Base-by-base conservation (phyloP, 2,888 invertebrate genomes). In the Baronia brevicornis region DNA sequence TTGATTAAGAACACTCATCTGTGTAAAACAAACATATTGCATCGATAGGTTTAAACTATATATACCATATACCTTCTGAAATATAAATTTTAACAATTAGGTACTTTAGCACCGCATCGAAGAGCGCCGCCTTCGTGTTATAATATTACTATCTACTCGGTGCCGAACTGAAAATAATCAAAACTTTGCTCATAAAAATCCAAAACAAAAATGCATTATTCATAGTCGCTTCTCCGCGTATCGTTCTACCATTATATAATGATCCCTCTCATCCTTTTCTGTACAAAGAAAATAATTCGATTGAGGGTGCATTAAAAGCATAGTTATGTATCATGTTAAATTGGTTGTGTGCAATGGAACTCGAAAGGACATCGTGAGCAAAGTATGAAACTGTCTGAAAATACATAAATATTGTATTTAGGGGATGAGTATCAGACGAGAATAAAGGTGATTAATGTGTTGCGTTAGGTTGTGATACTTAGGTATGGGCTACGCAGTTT, bases 151-250 rank as follows among this genome's bases (percentile, higher is more conserved):
- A 73, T 70, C 65, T 75, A 74, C 66, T 68, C 61, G 60, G 60
- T 70, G 65, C 64, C 65, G 66, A 77, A 80, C 80, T 80, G 77
- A 79, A 84, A 84, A 84, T 84, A 84, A 84, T 84, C 84, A 84
- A 80, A 84, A 84, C 82, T 84, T 84, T 79, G 45, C 78, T 72
- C 84, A 80, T 84, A 84, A 84, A 84, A 84, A 82, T 84, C 80
- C 79, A 78, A 84, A 84, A 84, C 84, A 84, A 84, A 80, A 84
- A 82, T 84, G 78, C 82, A 84, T 84, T 82, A 84, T 84, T 84
- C 84, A 84, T 84, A 77, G 66, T 74, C 63, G 69, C 68, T 63
- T 69, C 69, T 73, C 59, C 62, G 64, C 61, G 69, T 67, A 61
- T 59, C 54, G 49, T 40, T 43, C 48, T 32, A 44, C 82, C 75